phyloP scores from a whole-genome alignment of 2,113 vertebrate genomes.

The Ondatra zibethicus region DNA sequence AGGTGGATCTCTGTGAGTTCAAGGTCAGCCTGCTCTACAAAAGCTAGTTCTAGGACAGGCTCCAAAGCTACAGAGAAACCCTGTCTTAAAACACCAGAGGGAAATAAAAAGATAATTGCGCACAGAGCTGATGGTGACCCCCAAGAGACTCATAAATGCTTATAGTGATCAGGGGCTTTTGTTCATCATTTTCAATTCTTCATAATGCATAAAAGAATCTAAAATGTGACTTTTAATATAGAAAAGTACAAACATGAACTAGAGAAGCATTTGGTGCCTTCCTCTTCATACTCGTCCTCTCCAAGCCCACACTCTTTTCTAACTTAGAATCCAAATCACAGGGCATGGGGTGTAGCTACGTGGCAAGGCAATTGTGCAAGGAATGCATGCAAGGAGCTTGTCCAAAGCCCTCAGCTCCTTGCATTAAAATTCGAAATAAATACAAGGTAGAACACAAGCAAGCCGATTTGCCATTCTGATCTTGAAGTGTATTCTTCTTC shows the following conservation, averaged over 20 bases:
- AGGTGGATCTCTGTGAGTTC: no score
- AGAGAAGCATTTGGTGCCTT: background rate
- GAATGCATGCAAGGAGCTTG: background rate
- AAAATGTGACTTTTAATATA: background rate
- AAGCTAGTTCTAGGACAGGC: no score
- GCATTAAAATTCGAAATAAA: background rate
- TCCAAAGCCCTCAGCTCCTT: background rate
- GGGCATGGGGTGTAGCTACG: no score
- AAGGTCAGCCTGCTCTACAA: no score
- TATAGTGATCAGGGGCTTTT: background rate
- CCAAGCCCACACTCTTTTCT: background rate
- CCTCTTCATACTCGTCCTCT: background rate
- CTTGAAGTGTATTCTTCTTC: background rate
- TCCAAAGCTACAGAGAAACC: no score
- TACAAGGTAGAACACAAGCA: background rate
- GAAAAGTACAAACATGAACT: background rate
- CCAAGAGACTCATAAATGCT: background rate
- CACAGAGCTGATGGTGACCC: background rate
- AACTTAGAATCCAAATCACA: background rate
- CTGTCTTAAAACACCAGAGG: no score
- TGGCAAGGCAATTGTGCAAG: background rate
- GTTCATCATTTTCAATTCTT: background rate
- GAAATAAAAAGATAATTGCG: background rate
- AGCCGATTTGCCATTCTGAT: constrained; percentile 1
- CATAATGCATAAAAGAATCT: background rate